Base-by-base conservation (phyloP, 2,797 vertebrate genomes). In the Synaphobranchus kaupii region DNA sequence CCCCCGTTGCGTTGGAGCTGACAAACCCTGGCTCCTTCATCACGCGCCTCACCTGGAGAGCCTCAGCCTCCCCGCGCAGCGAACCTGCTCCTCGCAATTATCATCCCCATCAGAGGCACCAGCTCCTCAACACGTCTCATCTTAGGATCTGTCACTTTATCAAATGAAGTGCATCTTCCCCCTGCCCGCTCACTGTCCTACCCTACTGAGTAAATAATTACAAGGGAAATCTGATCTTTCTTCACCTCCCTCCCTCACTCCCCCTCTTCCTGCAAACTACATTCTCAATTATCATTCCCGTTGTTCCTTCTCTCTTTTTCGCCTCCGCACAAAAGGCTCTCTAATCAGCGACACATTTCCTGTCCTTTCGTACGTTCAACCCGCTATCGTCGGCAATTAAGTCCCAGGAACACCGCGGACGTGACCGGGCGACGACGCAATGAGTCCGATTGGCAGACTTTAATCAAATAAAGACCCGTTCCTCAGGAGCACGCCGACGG, bases 131-230 rank as follows among this genome's bases (percentile, higher is more conserved):
- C 34, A 31, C 87, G 71, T 85, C 68, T 52, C 82, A 92, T 91
- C 91, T 93, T 92, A 93, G 93, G 92, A 89, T 89, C 91, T 93
- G 92, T 93, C 92, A 93, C 88, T 90, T 93, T 91, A 93, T 92
- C 91, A 93, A 90, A 93, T 93, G 86, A 94, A 92, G 91, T 88
- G 91, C 90, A 88, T 84, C 87, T 90, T 93, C 89, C 90, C 91
- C 87, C 85, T 87, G 81, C 90, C 89, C 86, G 92, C 90, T 89
- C 86, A 84, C 90, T 87, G 88, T 87, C 86, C 47, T 87, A 54
- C 94, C 93, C 39, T 83, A 58, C 93, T 92, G 92, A 84, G 92
- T 91, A 89, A 89, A 92, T 95, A 92, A 93, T 93, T 93, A 92
- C 86, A 58, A 13, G 85, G 66, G 81, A 89, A 93, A 93, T 95